Evolutionary conservation across 2,888 invertebrate genomes (phyloP).

Genomic region (Xestia c-nigrum): DNA sequence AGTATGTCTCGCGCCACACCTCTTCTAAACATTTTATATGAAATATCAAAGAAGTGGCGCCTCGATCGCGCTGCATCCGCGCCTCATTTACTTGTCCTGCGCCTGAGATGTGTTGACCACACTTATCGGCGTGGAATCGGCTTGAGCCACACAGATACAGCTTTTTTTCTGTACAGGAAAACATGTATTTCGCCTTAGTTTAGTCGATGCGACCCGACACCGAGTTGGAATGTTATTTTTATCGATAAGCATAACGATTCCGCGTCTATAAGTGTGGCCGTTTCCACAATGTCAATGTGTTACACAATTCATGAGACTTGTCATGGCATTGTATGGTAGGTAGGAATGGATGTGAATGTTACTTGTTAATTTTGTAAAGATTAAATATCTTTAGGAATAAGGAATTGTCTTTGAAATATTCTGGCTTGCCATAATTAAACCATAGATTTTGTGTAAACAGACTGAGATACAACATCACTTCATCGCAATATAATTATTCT

Average conservation of each 20-base stretch:
- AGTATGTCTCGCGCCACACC: too few species aligned
- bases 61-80: too few species aligned
- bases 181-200: background rate
- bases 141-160: background rate
- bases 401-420: conserved; percentile 5
- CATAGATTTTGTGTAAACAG: background rate
- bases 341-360: conserved; percentile 3
- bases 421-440: conserved; percentile 35
- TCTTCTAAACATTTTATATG: too few species aligned
- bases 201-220: background rate
- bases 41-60: too few species aligned
- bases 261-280: background rate
- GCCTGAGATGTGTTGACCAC: background rate
- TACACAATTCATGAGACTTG: background rate
- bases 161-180: too few species aligned
- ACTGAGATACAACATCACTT: background rate
- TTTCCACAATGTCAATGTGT: background rate
- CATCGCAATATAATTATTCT: too few species aligned
- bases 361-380: background rate
- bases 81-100: too few species aligned
- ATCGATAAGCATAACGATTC: background rate
- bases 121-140: background rate
- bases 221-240: background rate
- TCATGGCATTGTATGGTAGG: too few species aligned
- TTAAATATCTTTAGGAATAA: conserved; percentile 6